These are phyloP conservation scores for Egretta garzetta DNA, from an alignment of 2,113 vertebrate species.

Conservation along the genomic window DNA sequence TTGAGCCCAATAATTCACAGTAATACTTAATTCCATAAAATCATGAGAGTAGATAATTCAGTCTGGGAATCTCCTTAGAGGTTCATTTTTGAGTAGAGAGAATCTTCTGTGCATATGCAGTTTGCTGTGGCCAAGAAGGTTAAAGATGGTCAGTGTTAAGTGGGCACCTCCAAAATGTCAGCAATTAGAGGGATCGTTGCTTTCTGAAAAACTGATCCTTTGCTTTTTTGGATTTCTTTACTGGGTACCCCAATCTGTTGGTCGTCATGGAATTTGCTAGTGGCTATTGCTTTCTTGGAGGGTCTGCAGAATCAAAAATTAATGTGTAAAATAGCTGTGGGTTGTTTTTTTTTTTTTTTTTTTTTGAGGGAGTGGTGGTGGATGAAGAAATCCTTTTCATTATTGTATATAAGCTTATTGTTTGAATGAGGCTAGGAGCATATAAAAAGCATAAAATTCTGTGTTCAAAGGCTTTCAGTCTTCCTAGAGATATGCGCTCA, in stretches of 20 bases:
- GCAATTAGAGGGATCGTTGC: not conserved
- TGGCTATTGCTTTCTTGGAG: not conserved
- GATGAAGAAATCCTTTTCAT: not conserved
- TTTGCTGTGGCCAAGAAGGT: not conserved
- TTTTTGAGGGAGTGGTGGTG: not conserved
- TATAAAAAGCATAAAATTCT: not conserved
- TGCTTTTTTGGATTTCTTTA: not conserved
- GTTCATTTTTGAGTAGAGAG: not conserved
- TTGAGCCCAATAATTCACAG: not conserved
- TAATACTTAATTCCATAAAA: not conserved
- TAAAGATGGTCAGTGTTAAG: not conserved
- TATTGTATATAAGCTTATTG: not conserved
- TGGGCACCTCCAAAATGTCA: not conserved
- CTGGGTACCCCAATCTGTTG: rapidly evolving
- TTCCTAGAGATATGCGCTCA: not conserved
- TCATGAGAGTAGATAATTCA: not conserved
- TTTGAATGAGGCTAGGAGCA: not conserved
- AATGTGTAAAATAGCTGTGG: not conserved
- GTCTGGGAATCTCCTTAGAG: not conserved
- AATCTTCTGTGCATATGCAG: rapidly evolving
- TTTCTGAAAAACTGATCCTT: not conserved
- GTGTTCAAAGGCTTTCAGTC: not conserved
- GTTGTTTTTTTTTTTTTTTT: not conserved
- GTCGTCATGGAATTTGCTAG: not conserved
- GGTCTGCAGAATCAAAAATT: not conserved